Percentiles rank a stretch among this genome's conserved stretches.
phyloP scores from a whole-genome alignment of 2,797 vertebrate genomes.

The Sphenodon punctatus region DNA sequence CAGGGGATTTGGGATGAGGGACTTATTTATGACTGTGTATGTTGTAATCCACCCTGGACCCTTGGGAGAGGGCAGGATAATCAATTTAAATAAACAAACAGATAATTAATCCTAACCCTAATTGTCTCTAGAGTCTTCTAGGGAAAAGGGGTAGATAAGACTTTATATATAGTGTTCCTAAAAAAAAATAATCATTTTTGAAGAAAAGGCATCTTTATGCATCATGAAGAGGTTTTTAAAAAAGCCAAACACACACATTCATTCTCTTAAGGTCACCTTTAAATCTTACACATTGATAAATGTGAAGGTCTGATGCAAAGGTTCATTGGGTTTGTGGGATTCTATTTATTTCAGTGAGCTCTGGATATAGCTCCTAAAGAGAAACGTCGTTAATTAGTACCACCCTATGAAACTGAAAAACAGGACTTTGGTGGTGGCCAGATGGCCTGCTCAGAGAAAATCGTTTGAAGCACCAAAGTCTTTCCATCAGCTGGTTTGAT shows the following conservation, averaged over 20 bases:
- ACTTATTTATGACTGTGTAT: too few relatives aligned
- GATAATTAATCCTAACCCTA: neutral
- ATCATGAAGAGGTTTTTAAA: neutral
- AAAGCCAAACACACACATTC: rapidly evolving
- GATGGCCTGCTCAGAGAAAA: neutral
- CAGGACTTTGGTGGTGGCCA: neutral
- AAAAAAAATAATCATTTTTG: neutral
- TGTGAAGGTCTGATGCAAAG: neutral
- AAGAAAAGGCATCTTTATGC: neutral
- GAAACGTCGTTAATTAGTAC: neutral
- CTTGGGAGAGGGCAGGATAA: too few relatives aligned
- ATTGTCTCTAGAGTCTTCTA: neutral
- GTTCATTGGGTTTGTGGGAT: neutral
- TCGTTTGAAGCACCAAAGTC: neutral
- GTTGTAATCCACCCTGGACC: too few relatives aligned
- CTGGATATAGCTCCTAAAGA: neutral
- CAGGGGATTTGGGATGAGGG: too few relatives aligned
- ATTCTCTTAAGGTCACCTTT: neutral
- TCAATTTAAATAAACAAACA: too few relatives aligned
- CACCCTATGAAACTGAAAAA: rapidly evolving
- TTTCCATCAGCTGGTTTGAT: neutral
- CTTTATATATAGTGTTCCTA: neutral
- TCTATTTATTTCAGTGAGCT: neutral
- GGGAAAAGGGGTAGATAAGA: neutral
- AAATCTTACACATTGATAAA: neutral